These are phyloP conservation scores for Venusia cambrica DNA, from an alignment of 2,888 invertebrate species.

Conservation along the genomic window DNA sequence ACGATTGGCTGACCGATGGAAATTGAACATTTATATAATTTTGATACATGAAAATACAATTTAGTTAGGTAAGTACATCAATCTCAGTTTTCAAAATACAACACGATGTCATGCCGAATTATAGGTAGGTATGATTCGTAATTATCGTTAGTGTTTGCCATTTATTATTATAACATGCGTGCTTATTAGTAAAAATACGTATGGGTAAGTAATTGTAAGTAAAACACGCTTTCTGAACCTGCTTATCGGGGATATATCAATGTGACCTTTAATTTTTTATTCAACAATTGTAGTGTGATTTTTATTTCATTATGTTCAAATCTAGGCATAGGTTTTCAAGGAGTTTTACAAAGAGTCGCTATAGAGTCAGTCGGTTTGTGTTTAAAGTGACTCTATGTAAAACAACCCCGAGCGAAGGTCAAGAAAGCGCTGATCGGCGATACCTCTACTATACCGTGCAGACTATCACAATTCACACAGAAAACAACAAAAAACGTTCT, in stretches of 20 bases:
- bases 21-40: too few species aligned
- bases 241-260: conserved; percentile 2
- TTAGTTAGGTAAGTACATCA: conserved; percentile 18
- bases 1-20: too few species aligned
- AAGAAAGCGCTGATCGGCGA: conserved; percentile 14
- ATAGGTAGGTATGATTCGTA: conserved; percentile 19
- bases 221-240: conserved; percentile 13
- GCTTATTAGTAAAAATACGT: conserved; percentile 31
- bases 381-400: too few species aligned
- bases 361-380: too few species aligned
- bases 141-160: conserved; percentile 25
- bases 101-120: conserved; percentile 26
- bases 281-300: too few species aligned
- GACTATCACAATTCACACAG: conserved; percentile 43
- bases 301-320: too few species aligned
- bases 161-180: conserved; percentile 29
- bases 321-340: too few species aligned
- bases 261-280: background rate
- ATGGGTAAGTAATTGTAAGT: conserved; percentile 11
- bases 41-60: too few species aligned
- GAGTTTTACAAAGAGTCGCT: too few species aligned
- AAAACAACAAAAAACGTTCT: conserved; percentile 45
- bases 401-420: too few species aligned
- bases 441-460: conserved; percentile 61
- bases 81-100: conserved; percentile 14